These are phyloP conservation scores for Pharmacophagus antenor DNA, from an alignment of 2,888 invertebrate species.

Conservation along the genomic window DNA sequence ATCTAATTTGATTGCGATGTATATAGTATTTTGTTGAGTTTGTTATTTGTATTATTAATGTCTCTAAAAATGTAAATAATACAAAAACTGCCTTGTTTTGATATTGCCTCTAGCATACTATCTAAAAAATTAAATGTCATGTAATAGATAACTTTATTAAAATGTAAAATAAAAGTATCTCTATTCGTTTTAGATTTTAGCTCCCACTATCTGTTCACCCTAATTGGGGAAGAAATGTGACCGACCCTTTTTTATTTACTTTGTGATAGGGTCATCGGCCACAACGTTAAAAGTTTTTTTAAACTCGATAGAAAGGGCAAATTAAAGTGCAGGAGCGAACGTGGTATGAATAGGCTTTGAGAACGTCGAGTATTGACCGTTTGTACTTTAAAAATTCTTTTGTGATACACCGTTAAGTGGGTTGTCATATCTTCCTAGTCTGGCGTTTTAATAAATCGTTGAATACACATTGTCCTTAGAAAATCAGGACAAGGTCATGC, in stretches of 20 bases:
- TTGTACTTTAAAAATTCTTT: slow-evolving; percentile 9
- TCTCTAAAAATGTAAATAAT: neutral
- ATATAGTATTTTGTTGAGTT: neutral
- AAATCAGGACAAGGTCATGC: too few species aligned
- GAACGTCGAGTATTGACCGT: slow-evolving; percentile 8
- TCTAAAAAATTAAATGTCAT: neutral
- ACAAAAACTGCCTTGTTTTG: neutral
- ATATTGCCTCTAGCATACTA: neutral
- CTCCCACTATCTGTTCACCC: neutral
- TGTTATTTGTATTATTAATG: neutral
- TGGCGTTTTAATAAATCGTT: neutral
- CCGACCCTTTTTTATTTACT: neutral
- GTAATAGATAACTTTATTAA: neutral
- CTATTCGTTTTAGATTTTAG: neutral
- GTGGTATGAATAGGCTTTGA: slow-evolving; percentile 14
- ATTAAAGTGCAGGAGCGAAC: slow-evolving; percentile 8
- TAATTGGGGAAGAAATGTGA: neutral
- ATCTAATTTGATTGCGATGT: neutral
- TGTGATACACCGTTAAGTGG: slow-evolving; percentile 11
- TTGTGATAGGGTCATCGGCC: too few species aligned
- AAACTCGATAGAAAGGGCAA: slow-evolving; percentile 1
- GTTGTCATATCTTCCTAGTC: slow-evolving; percentile 1
- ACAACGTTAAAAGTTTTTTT: neutral
- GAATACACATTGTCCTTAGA: neutral
- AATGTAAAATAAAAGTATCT: neutral